phyloP scores from a whole-genome alignment of 2,113 vertebrate species.

The Neogobius melanostomus region DNA sequence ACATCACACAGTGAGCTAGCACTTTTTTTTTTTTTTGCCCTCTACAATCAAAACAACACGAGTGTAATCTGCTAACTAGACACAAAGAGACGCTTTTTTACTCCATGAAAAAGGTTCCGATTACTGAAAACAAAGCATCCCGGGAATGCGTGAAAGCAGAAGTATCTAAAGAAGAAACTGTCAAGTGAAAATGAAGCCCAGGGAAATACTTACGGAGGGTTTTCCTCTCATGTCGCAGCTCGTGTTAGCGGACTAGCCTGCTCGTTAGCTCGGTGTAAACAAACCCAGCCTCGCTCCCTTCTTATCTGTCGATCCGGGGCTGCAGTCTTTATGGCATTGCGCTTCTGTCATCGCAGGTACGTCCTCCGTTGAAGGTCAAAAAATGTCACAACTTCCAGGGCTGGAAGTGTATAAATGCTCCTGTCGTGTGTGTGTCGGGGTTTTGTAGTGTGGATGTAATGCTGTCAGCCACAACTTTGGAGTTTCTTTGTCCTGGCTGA shows the following conservation, averaged over 20 bases:
- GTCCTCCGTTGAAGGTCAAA: not conserved
- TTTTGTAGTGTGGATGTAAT: not conserved
- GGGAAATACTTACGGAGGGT: constrained; percentile 42
- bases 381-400: not conserved
- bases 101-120: not conserved
- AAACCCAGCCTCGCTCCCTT: constrained; percentile 48
- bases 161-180: constrained; percentile 28
- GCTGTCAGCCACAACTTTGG: constrained; percentile 37
- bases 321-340: constrained; percentile 18
- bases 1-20: constrained; percentile 52
- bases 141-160: not conserved
- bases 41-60: constrained; percentile 64
- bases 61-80: constrained; percentile 51
- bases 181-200: constrained; percentile 29
- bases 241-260: constrained; percentile 54
- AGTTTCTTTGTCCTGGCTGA: constrained; percentile 64
- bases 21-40: constrained; percentile 31
- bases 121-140: not conserved
- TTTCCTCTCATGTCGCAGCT: constrained; percentile 43
- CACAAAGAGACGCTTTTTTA: constrained; percentile 2
- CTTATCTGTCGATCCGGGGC: not conserved
- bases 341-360: not conserved
- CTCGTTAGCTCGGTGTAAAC: constrained; percentile 72
- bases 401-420: not conserved
- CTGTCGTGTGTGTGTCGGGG: not conserved